Evolutionary conservation across 1,140 invertebrate genomes (phyloP), one percentile per base, ranked within the genome.

Genomic region (Cataglyphis hispanica): DNA sequence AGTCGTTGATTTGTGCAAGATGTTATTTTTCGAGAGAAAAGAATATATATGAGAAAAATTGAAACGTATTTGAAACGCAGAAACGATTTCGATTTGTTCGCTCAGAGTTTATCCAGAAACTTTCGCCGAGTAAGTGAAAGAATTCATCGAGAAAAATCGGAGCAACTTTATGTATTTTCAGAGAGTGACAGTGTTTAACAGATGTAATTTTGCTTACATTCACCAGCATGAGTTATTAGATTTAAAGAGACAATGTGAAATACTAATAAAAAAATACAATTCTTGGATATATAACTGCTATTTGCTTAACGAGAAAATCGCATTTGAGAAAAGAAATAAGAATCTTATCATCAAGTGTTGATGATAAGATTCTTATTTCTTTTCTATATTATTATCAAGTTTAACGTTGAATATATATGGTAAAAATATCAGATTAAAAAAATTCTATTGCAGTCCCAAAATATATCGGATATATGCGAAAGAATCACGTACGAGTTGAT

Each of bases 41-140:
- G 87, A 87, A 89, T 87, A 69, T 80, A 89, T 46, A 60, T 37
- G 88, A 88, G 78, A 89, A 87, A 89, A 34, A 53, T 86, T 63
- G 61, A 88, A 77, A 64, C 61, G 67, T 81, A 76, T 56, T 87
- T 89, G 69, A 60, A 70, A 61, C 67, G 69, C 46, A 67, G 16
- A 77, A 7, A 75, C 8, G 13, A 13, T 86, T 46, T n/a, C 63
- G 19, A 25, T 25, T 76, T 56, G 34, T 50, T 22, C 4, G 2
- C 19, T 50, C 46, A 50, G 40, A 64, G 81, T 89, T 85, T 80
- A 81, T 87, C 76, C 69, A 40, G 43, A 43, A 89, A 89, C 83
- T 87, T 89, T 89, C 86, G 63, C 87, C 69, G 25, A 27, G 27
- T 43, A 50, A 85, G 19, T 13, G 5, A 70, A 34, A 31, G 0